These are phyloP conservation scores for Rotaria sp. DNA, from an alignment of 2,888 invertebrate genomes.

Conservation along the genomic window DNA sequence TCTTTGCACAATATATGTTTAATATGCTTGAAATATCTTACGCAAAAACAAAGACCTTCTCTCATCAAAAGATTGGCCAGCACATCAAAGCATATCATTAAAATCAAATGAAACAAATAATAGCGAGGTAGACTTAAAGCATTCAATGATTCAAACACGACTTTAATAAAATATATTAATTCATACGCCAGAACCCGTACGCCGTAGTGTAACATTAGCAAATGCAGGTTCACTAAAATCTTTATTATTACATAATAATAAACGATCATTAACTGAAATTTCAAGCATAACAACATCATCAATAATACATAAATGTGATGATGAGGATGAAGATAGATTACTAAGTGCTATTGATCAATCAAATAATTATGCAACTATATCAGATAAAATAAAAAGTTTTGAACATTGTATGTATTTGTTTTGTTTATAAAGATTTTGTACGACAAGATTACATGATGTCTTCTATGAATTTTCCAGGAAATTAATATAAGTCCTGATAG, in stretches of 20 bases:
- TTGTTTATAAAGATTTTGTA: constrained; percentile 31
- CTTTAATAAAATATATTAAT: background rate
- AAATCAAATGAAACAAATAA: background rate
- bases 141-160: background rate
- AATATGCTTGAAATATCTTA: constrained; percentile 6
- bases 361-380: background rate
- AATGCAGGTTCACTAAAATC: background rate
- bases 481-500: too few relatives aligned
- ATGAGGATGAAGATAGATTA: constrained; percentile 8
- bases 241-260: background rate
- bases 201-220: background rate
- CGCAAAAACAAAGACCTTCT: constrained; percentile 36
- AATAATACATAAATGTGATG: constrained; percentile 13
- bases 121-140: background rate
- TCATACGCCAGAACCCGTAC: constrained; percentile 29
- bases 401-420: background rate
- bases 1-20: background rate
- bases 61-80: background rate
- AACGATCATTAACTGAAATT: background rate
- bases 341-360: background rate
- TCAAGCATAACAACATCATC: background rate
- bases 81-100: background rate
- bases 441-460: constrained; percentile 32
- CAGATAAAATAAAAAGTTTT: background rate
- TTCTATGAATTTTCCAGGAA: too few relatives aligned